Percentiles rank a stretch among this genome's conserved stretches.
Evolutionary conservation across 2,888 invertebrate species (phyloP).

Genomic region (Lobophora halterata): DNA sequence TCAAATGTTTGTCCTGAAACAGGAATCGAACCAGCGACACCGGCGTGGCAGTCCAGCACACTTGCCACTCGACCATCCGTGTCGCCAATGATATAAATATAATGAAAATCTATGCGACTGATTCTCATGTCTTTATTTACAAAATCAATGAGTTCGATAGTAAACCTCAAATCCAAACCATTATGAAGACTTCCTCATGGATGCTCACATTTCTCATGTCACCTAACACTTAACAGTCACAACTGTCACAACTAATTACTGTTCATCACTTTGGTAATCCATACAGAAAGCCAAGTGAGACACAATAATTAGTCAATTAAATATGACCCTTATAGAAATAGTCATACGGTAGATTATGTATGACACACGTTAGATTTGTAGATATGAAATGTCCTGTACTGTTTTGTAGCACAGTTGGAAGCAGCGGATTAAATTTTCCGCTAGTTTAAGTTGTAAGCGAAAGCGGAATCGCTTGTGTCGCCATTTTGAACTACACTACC

Average conservation of each 20-base stretch:
- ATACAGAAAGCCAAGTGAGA: conserved; percentile 9
- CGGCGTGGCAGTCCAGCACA: no score
- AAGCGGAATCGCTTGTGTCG: no score
- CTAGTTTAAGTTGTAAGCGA: conserved; percentile 38
- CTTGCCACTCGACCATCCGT: no score
- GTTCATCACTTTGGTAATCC: conserved; percentile 25
- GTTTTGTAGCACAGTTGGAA: conserved; percentile 48
- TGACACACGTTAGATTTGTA: conserved; percentile 36
- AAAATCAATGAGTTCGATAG: no score
- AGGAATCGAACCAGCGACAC: no score
- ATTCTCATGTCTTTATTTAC: no score
- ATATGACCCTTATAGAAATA: conserved; percentile 30
- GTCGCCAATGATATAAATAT: no score
- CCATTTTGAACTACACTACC: no score
- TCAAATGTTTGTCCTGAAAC: no score
- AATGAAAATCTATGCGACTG: no score
- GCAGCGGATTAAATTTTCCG: conserved; percentile 49
- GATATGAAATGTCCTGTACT: conserved; percentile 53
- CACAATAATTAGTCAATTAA: conserved; percentile 23
- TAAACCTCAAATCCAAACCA: not conserved
- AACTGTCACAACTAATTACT: conserved; percentile 25
- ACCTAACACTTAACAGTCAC: conserved; percentile 4
- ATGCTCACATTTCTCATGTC: conserved; percentile 7
- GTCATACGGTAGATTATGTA: conserved; percentile 33
- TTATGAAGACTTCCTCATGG: not conserved